Base-by-base conservation (phyloP, 1,140 invertebrate species). In the Caenorhabditis remanei region DNA sequence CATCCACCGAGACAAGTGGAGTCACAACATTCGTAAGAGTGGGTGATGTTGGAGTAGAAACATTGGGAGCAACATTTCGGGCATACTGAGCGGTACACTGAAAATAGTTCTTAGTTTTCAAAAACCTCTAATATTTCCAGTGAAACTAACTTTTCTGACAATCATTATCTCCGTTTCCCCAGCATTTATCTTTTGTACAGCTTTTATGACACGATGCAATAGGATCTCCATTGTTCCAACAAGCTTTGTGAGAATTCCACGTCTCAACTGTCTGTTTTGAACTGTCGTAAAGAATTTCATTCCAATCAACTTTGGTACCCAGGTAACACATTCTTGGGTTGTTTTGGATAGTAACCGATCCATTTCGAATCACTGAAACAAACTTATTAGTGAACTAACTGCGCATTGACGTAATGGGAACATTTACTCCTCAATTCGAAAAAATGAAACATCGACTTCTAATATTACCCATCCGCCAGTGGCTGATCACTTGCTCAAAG, bases 61-160 rank as follows among this genome's bases (percentile, higher is more conserved):
- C 71, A 79, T 50, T 79, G 71, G 21, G 46, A 50, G 24, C 71
- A 79, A 6, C 7, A 14, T 24, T 50, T 79, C 24, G 71, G 71
- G n/a, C 71, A 79, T 4, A 79, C 71, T 4, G 71, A 79, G 14
- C 71, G 71, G 71, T 79, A 79, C 0, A 79, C 71, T 79, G 71
- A 32, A 79, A 79, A 50, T n/a, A n/a, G n/a, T n/a, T n/a, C n/a
- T n/a, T n/a, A n/a, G n/a, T n/a, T n/a, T n/a, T n/a, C n/a, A n/a
- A n/a, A n/a, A n/a, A n/a, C n/a, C n/a, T n/a, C n/a, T n/a, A n/a
- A n/a, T n/a, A 63, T 9, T 32, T 24, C 61, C 61, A 9, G 4
- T 7, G 3, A 32, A 24, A 24, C 43, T 50, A 13, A 79, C 71
- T 21, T 79, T 9, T 48, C 40, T 79, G 71, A 50, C 71, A 79